Conservation (phyloP, 2,113 vertebrate species). For the Hydropotes inermis region DNA sequence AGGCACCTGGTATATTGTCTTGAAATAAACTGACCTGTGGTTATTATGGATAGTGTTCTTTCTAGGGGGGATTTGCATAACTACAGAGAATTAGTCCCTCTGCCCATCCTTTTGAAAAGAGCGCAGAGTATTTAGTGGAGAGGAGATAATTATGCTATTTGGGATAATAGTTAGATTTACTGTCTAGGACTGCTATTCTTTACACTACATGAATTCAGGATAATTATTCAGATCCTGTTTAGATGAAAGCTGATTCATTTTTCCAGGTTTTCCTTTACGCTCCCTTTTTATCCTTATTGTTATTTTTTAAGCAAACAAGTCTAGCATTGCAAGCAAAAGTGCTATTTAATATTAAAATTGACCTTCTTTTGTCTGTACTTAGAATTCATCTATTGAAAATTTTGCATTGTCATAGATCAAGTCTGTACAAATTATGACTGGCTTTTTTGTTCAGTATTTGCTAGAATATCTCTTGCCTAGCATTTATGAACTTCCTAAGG, state of each 20-base stretch:
- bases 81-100: conserved; percentile 51
- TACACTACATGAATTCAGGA: conserved; percentile 63
- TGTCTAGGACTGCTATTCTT: conserved; percentile 64
- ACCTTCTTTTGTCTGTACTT: not conserved
- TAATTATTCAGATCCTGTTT: conserved; percentile 70
- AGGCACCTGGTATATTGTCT: conserved; percentile 66
- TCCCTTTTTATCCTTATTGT: conserved; percentile 24
- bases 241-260: conserved; percentile 62
- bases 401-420: not conserved
- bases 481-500: not conserved
- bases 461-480: not conserved
- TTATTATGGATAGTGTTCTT: conserved; percentile 62
- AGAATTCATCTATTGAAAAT: conserved; percentile 28
- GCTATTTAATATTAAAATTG: conserved; percentile 56
- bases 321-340: conserved; percentile 25
- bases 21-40: conserved; percentile 70
- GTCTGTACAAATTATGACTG: not conserved
- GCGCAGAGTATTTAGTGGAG: conserved; percentile 63
- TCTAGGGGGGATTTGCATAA: conserved; percentile 65
- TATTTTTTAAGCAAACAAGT: not conserved
- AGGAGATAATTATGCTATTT: conserved; percentile 72
- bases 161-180: conserved; percentile 72
- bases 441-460: not conserved
- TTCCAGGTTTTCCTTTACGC: conserved; percentile 50
- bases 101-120: conserved; percentile 71